Base-by-base conservation (phyloP, 1,140 invertebrate species). In the Chymomyza costata region DNA sequence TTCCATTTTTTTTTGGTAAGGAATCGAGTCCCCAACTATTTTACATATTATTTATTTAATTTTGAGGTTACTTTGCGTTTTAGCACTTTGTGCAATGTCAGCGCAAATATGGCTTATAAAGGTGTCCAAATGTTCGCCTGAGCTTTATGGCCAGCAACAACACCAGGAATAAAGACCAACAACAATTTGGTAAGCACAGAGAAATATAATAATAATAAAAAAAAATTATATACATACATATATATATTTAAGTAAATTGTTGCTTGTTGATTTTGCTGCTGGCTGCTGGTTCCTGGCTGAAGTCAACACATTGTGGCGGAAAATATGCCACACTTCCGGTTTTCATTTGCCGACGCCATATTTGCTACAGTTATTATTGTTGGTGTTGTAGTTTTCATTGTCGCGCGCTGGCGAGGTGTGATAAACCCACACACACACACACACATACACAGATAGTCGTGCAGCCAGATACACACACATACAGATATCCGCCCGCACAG, bases 251-350 rank as follows among this genome's bases (percentile, higher is more conserved):
- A 61, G 65, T 69, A 66, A 63, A 63, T 66, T 70, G 41, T 57
- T 51, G 31, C 51, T 58, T 25, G 21, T 25, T 25, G 21, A 3
- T 8, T 25, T 5, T 8, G n/a, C n/a, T n/a, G n/a, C 6, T 10
- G 13, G n/a, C 17, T 34, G n/a, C 14, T 13, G 11, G 14, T 11
- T 25, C 3, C 19, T 47, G 62, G 35, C 32, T 57, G 50, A 51
- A 67, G 48, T 46, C 56, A 65, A 63, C 70, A 63, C 73, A 78
- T 78, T 76, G 70, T 66, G 65, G 62, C 71, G 71, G 66, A 78
- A 76, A 76, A 76, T 76, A 76, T 76, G 61, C 57, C 65, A 68
- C 49, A 59, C 71, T 66, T 78, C 62, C 65, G 71, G 47, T 46
- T 52, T 52, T 21, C 31, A 30, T 37, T 31, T 39, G 7, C 21